These are phyloP conservation scores for Baccha elongata DNA, from an alignment of 2,888 invertebrate species.

Conservation along the genomic window DNA sequence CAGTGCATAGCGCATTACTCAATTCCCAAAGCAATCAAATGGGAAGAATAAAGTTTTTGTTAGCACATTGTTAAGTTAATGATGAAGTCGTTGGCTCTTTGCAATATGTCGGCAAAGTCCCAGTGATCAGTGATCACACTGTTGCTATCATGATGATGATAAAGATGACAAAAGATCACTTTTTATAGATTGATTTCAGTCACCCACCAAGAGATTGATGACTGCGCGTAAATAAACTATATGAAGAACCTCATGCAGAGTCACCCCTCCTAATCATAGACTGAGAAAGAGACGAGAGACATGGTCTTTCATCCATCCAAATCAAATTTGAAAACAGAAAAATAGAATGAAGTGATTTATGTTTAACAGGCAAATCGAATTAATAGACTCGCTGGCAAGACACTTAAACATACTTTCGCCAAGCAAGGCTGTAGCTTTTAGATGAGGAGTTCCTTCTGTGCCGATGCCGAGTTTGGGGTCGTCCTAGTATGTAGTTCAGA, in stretches of 20 bases:
- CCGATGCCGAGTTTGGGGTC: neutral
- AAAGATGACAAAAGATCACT: conserved; percentile 51
- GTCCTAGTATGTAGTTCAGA: conserved; percentile 40
- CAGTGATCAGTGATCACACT: conserved; percentile 30
- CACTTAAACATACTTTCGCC: conserved; percentile 46
- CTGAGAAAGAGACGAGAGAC: neutral
- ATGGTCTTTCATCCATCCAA: conserved; percentile 5
- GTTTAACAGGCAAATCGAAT: conserved; percentile 73
- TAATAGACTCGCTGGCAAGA: conserved; percentile 65
- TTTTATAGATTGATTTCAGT: conserved; percentile 67
- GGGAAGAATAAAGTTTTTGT: conserved; percentile 49
- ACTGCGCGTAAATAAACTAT: conserved; percentile 19
- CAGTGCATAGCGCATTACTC: conserved; percentile 8
- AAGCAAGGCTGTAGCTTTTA: neutral
- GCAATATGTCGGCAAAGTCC: neutral
- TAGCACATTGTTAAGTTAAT: conserved; percentile 67
- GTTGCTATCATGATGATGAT: conserved; percentile 29
- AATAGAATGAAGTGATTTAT: conserved; percentile 65
- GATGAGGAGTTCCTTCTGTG: neutral
- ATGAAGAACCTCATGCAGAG: conserved; percentile 25
- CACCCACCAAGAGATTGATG: conserved; percentile 49
- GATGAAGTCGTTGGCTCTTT: conserved; percentile 4
- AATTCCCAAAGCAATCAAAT: conserved; percentile 44
- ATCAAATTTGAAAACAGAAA: conserved; percentile 7
- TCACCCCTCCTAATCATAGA: conserved; percentile 8